These are phyloP conservation scores for Ophiodon elongatus DNA, from an alignment of 2,113 vertebrate genomes.

Conservation along the genomic window DNA sequence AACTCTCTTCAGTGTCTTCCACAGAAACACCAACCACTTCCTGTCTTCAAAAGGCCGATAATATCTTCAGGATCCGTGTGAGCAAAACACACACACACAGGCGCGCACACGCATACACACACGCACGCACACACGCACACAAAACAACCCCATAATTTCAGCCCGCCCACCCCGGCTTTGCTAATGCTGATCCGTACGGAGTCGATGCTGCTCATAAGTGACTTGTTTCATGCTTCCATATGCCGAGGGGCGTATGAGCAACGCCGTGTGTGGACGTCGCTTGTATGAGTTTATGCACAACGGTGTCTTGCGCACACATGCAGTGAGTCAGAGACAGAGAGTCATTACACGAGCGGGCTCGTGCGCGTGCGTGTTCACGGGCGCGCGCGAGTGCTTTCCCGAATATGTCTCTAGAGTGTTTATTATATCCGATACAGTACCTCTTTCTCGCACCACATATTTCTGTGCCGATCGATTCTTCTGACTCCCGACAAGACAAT, in stretches of 20 bases:
- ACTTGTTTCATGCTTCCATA: constrained; percentile 11
- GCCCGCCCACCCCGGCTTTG: neutral
- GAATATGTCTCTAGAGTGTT: constrained; percentile 90
- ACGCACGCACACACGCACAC: neutral
- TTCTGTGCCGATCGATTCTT: constrained; percentile 96
- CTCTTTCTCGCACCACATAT: constrained; percentile 97
- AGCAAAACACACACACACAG: neutral
- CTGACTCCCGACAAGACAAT: constrained; percentile 99
- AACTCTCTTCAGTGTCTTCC: neutral
- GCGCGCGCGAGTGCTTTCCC: constrained; percentile 76
- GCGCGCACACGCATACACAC: no score
- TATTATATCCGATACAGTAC: constrained; percentile 96
- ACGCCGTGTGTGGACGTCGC: neutral
- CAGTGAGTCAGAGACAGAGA: constrained; percentile 21
- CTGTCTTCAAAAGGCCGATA: constrained; percentile 3
- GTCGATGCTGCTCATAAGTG: constrained; percentile 14
- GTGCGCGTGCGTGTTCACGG: constrained; percentile 58
- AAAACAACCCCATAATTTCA: neutral
- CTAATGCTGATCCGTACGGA: neutral
- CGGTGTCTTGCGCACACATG: constrained; percentile 15
- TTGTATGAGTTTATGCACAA: constrained; percentile 53
- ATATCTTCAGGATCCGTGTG: neutral
- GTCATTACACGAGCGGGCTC: constrained; percentile 22
- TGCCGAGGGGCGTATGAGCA: constrained; percentile 25
- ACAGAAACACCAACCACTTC: neutral